phyloP scores from a whole-genome alignment of 23 tunicate species.

The Halocynthia roretzi region DNA sequence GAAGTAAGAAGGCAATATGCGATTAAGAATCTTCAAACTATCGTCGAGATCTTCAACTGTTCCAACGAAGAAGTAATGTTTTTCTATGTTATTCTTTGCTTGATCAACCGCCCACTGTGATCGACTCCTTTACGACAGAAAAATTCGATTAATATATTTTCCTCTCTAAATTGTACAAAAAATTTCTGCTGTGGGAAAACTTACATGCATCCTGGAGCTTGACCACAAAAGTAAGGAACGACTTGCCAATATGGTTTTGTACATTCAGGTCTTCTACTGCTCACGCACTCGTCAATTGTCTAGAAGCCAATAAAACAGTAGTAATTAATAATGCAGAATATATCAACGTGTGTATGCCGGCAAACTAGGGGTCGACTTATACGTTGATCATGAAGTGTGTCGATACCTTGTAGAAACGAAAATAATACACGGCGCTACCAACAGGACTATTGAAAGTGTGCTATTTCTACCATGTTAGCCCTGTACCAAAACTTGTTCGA shows the following conservation, averaged over 20 bases:
- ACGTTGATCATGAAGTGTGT: neutral
- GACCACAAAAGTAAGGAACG: constrained; percentile 96
- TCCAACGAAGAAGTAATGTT: constrained; percentile 90
- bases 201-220: constrained; percentile 89
- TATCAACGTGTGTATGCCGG: neutral
- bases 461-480: too few relatives aligned
- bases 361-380: neutral
- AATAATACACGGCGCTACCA: too few relatives aligned
- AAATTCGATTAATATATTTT: too few relatives aligned
- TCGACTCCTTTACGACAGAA: constrained; percentile 29
- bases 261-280: constrained; percentile 86
- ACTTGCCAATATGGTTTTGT: constrained; percentile 98
- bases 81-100: constrained; percentile 82
- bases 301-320: constrained; percentile 9
- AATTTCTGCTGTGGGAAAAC: neutral
- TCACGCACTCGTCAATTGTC: constrained; percentile 93
- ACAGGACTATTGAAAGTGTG: too few relatives aligned
- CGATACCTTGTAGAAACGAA: neutral
- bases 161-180: neutral
- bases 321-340: neutral
- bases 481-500: too few relatives aligned
- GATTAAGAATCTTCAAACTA: constrained; percentile 57
- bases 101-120: constrained; percentile 90
- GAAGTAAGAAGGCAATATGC: constrained; percentile 61
- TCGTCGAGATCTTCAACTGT: constrained; percentile 73